Evolutionary conservation across 2,888 invertebrate species (phyloP).

Genomic region (Ferdinandea cuprea): DNA sequence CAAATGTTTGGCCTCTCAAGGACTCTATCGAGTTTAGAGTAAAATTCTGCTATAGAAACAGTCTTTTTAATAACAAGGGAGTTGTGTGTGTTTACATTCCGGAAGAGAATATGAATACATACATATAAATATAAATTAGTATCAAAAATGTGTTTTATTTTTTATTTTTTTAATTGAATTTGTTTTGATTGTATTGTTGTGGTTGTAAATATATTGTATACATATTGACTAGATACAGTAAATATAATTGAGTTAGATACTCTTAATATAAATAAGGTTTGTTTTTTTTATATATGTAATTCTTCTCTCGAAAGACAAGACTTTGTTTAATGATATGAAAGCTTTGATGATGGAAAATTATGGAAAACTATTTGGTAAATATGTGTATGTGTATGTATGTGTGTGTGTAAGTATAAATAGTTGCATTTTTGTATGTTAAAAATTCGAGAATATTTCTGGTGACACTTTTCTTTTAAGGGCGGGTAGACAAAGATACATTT

Average conservation of each 20-base stretch:
- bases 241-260: constrained; percentile 58
- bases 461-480: background rate
- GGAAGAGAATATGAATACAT: constrained; percentile 29
- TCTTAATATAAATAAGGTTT: background rate
- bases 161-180: constrained; percentile 35
- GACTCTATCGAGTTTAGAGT: constrained; percentile 25
- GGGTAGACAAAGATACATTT: constrained; percentile 3
- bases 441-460: background rate
- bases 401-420: constrained; percentile 4
- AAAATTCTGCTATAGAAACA: constrained; percentile 58
- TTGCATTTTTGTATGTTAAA: background rate
- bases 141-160: constrained; percentile 56
- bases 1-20: constrained; percentile 56
- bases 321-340: constrained; percentile 56
- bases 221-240: constrained; percentile 39
- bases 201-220: constrained; percentile 46
- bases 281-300: background rate
- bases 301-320: background rate
- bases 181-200: constrained; percentile 51
- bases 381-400: background rate
- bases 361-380: constrained; percentile 2
- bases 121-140: constrained; percentile 55
- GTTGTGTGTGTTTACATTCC: constrained; percentile 27
- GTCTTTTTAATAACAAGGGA: constrained; percentile 58
- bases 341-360: constrained; percentile 22